These are phyloP conservation scores for Hesperia comma DNA, from an alignment of 2,888 invertebrate genomes.

Conservation along the genomic window DNA sequence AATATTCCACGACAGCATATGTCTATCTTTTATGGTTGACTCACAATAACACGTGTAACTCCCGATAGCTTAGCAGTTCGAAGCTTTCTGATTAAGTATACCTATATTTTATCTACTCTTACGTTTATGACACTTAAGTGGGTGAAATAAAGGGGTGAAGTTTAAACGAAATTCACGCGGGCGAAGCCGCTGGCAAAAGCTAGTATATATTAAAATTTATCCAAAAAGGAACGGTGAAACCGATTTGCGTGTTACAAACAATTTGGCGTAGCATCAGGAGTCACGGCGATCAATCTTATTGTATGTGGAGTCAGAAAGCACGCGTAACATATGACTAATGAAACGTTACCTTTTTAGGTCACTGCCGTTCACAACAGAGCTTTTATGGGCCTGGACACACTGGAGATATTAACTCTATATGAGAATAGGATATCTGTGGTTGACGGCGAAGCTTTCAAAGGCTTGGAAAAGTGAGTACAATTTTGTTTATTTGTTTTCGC, in stretches of 20 bases:
- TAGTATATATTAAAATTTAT: too few relatives aligned
- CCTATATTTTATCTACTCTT: too few relatives aligned
- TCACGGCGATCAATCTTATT: constrained; percentile 33
- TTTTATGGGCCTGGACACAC: constrained; percentile 93
- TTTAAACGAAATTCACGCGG: too few relatives aligned
- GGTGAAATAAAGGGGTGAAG: too few relatives aligned
- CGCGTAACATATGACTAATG: constrained; percentile 25
- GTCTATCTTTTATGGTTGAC: too few relatives aligned
- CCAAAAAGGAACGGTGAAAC: neutral
- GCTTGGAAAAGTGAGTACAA: constrained; percentile 91
- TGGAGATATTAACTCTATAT: constrained; percentile 94
- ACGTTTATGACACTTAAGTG: too few relatives aligned
- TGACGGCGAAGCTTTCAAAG: constrained; percentile 93
- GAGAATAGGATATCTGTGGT: constrained; percentile 92
- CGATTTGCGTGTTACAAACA: constrained; percentile 16
- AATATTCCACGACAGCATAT: too few relatives aligned
- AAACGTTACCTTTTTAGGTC: constrained; percentile 73
- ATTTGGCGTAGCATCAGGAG: constrained; percentile 26
- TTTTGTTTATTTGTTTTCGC: constrained; percentile 25
- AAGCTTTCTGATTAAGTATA: too few relatives aligned
- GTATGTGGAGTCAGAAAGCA: constrained; percentile 18
- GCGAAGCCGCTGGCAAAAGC: too few relatives aligned
- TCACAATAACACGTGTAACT: too few relatives aligned
- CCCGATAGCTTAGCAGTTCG: too few relatives aligned
- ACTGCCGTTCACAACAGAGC: constrained; percentile 90